These are phyloP conservation scores for Drosophila guanche DNA, from an alignment of 1,140 invertebrate genomes.

Conservation along the genomic window DNA sequence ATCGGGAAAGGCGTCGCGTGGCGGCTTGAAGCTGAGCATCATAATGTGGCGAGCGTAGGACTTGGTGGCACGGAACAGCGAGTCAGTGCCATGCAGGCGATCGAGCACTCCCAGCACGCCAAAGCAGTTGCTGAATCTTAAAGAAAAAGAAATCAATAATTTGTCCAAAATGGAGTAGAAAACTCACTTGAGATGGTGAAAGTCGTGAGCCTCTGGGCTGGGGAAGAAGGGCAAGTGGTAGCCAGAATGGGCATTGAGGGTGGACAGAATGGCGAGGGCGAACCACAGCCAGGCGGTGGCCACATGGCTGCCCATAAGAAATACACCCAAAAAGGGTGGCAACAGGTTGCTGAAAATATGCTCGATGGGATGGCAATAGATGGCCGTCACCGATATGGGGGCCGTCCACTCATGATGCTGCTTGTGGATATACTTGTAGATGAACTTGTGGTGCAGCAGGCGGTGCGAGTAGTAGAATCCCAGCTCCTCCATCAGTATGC, in stretches of 20 bases:
- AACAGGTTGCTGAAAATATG: constrained; percentile 93
- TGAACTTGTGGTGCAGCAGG: constrained; percentile 88
- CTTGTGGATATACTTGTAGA: constrained; percentile 94
- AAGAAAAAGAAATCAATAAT: neutral
- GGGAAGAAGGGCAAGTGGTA: constrained; percentile 95
- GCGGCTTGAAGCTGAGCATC: constrained; percentile 91
- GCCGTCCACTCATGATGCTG: constrained; percentile 94
- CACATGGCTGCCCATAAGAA: constrained; percentile 92
- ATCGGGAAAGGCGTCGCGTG: constrained; percentile 90
- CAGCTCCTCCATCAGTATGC: constrained; percentile 92
- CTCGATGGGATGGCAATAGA: constrained; percentile 95
- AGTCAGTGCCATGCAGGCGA: constrained; percentile 93
- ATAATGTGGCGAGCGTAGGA: constrained; percentile 91
- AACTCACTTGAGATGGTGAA: constrained; percentile 92
- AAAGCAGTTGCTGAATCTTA: constrained; percentile 93
- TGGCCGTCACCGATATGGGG: constrained; percentile 91
- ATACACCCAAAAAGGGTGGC: constrained; percentile 91
- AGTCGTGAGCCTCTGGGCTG: constrained; percentile 95
- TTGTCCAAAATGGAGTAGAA: constrained; percentile 39
- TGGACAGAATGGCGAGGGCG: constrained; percentile 90
- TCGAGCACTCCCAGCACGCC: constrained; percentile 94
- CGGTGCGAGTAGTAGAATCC: constrained; percentile 95
- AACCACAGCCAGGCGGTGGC: constrained; percentile 94
- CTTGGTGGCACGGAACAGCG: constrained; percentile 89
- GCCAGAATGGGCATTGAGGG: constrained; percentile 93